A percentile compares a stretch with the other conserved stretches of the same genome.
Evolutionary conservation across 2,888 invertebrate genomes (phyloP).

Genomic region (Ophioninae sp.): DNA sequence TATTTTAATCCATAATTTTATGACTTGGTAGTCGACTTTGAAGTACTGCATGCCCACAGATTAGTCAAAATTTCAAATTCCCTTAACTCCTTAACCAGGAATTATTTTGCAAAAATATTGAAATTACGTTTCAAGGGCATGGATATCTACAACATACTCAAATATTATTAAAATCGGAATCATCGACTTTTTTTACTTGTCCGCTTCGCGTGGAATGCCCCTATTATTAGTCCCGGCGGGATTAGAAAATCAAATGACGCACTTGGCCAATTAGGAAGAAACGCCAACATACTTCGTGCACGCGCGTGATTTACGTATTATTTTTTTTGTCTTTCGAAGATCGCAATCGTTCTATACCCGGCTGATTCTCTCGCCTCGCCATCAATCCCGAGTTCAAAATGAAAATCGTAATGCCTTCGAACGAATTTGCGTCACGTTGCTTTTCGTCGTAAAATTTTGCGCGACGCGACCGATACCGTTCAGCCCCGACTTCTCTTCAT

Average conservation of each 20-base stretch:
- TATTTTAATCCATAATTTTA: too few relatives aligned
- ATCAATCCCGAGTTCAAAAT: not conserved
- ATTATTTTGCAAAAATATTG: too few relatives aligned
- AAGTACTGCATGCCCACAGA: too few relatives aligned
- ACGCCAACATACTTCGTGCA: constrained; percentile 7
- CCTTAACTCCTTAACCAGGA: too few relatives aligned
- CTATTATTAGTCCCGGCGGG: constrained; percentile 52
- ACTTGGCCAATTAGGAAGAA: constrained; percentile 49
- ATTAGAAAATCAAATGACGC: constrained; percentile 52
- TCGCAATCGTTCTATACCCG: constrained; percentile 13
- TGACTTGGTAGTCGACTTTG: too few relatives aligned
- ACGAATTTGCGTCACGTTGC: constrained; percentile 26
- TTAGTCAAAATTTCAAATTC: too few relatives aligned
- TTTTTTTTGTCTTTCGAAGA: constrained; percentile 13
- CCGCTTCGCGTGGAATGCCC: too few relatives aligned
- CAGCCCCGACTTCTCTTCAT: not conserved
- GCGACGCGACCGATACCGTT: not conserved
- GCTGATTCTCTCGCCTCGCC: not conserved
- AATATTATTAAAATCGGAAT: too few relatives aligned
- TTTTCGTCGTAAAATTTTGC: constrained; percentile 27
- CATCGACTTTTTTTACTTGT: too few relatives aligned
- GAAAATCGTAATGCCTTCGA: not conserved
- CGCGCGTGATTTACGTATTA: constrained; percentile 1
- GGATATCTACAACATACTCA: too few relatives aligned
- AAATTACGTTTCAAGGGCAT: too few relatives aligned